These are phyloP conservation scores for Lycaon pictus DNA, from an alignment of 2,113 vertebrate species.

Conservation along the genomic window DNA sequence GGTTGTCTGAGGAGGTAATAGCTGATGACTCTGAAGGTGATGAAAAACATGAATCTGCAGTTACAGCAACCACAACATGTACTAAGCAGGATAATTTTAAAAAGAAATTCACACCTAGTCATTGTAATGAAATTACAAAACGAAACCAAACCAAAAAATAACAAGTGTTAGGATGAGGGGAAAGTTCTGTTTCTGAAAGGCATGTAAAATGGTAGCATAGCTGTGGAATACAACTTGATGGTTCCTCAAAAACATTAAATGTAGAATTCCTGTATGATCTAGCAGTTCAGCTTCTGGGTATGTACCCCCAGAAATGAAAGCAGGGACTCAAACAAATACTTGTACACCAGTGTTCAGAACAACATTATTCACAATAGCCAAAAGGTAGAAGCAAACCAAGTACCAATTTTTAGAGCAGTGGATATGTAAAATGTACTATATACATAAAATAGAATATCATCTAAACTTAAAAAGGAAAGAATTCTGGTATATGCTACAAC, in stretches of 20 bases:
- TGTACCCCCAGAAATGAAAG: background rate
- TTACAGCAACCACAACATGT: background rate
- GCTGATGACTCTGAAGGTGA: background rate
- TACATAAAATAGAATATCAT: background rate
- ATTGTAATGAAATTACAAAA: slow-evolving; percentile 18
- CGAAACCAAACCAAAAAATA: background rate
- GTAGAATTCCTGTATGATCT: background rate
- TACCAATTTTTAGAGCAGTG: background rate
- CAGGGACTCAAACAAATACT: background rate
- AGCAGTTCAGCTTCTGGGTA: background rate
- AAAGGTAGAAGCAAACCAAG: background rate
- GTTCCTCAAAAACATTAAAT: background rate
- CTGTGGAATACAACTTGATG: background rate
- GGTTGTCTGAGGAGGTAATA: background rate
- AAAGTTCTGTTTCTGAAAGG: background rate
- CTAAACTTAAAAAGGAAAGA: background rate
- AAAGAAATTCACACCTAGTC: background rate
- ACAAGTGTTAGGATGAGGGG: background rate
- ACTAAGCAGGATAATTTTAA: background rate
- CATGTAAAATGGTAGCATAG: background rate
- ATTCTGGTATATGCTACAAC: background rate
- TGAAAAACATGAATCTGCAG: background rate
- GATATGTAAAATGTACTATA: background rate
- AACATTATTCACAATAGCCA: background rate
- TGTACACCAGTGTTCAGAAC: background rate